Conservation (phyloP, 2,797 vertebrate species). For the Dipus sagitta region DNA sequence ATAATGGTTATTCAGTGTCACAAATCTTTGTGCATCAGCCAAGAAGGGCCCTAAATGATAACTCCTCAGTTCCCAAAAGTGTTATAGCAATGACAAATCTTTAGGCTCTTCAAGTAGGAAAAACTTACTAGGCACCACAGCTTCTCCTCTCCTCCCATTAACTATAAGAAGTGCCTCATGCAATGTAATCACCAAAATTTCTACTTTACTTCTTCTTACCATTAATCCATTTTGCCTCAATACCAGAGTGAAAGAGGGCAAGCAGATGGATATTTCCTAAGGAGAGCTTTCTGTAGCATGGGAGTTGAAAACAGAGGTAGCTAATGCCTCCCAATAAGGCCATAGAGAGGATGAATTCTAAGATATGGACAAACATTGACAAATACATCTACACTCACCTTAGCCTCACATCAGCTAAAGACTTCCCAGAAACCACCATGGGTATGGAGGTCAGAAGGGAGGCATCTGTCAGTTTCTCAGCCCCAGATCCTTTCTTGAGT, state of each 20-base stretch:
- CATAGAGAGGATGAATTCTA: background rate
- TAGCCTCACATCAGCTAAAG: background rate
- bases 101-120: background rate
- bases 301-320: background rate
- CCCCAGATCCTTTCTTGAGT: background rate
- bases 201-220: background rate
- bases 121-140: background rate
- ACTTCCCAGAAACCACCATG: background rate
- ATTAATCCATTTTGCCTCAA: background rate
- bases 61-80: background rate
- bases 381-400: background rate
- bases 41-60: background rate
- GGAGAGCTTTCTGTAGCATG: background rate
- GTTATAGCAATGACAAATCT: background rate
- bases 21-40: background rate
- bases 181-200: background rate
- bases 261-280: background rate
- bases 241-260: conserved; percentile 19
- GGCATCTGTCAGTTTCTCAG: background rate
- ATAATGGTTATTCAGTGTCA: background rate
- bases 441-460: background rate
- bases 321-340: background rate
- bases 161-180: background rate
- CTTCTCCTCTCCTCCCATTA: background rate
- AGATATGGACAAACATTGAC: background rate